A percentile compares a stretch with the other conserved stretches of the same genome.
Evolutionary conservation across 2,113 vertebrate genomes (phyloP).

Genomic region (Rhodinocichla rosea): DNA sequence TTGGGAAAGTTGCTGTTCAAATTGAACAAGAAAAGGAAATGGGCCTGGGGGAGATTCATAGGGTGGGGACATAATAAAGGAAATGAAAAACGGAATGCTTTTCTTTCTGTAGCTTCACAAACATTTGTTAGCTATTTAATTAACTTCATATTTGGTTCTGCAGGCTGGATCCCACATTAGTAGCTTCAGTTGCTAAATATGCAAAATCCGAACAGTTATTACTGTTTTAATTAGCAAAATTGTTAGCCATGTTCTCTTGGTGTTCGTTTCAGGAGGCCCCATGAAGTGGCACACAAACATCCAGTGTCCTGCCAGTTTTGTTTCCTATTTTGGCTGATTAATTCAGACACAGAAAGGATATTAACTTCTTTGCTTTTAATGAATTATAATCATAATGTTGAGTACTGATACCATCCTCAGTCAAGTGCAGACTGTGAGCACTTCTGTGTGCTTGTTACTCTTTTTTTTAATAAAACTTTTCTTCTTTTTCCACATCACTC

Average conservation of each 20-base stretch:
- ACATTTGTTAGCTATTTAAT: conserved; percentile 57
- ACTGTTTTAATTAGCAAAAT: conserved; percentile 42
- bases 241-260: neutral
- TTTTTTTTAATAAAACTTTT: neutral
- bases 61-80: conserved; percentile 34
- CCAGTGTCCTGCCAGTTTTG: conserved; percentile 7
- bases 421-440: neutral
- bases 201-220: neutral
- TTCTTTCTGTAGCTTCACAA: conserved; percentile 45
- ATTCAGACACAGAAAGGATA: neutral
- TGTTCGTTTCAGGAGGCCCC: conserved; percentile 4
- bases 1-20: conserved; percentile 33
- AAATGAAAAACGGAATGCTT: conserved; percentile 56
- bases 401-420: neutral
- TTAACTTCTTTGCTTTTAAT: neutral
- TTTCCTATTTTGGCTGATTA: conserved; percentile 22
- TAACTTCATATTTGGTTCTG: conserved; percentile 31
- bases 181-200: conserved; percentile 43
- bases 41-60: conserved; percentile 36
- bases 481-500: neutral
- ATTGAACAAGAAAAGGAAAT: conserved; percentile 55
- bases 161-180: conserved; percentile 24
- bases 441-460: neutral
- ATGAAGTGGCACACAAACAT: neutral
- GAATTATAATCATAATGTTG: neutral